Evolutionary conservation across 2,888 invertebrate species (phyloP), one percentile per base, ranked within the genome.

Genomic region (Cenopis cana): DNA sequence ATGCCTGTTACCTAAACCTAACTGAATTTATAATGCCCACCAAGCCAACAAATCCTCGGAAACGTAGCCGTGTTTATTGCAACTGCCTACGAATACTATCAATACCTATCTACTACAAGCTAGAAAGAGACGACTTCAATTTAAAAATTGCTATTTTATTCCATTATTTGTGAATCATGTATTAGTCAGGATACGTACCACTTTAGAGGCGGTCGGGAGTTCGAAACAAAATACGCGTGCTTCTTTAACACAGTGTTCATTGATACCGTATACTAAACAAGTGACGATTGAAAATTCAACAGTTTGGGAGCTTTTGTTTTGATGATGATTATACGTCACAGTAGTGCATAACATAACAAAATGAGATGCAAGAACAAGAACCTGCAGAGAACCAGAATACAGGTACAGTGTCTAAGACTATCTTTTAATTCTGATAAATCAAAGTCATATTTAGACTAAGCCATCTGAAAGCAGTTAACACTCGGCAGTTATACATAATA

Each of bases 121-220:
- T 20, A 36, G 64, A 70, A 65, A 49, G 69, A 64, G 57, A 62
- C 50, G 36, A 64, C 41, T 17, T 46, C 49, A 17, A 56, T 20
- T 46, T 24, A 41, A 50, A 59, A 70, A 20, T 54, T 20, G 17
- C 38, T 33, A 54, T 52, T 60, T 18, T 59, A 65, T 65, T 65
- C 29, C 24, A 46, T 60, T 41, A 46, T 46, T 46, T 46, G 61
- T 70, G 70, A 70, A 18, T 70, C 54, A 70, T 59, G 29, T 24
- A 59, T 0, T n/a, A 70, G 70, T 70, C 52, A 65, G 54, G 54
- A 54, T 52, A n/a, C n/a, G n/a, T n/a, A 33, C 33, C 18, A 52
- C 64, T 29, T 18, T 52, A 20, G 36, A 46, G 46, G 65, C 52
- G 46, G 46, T 55, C 64, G 20, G 36, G 62, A 18, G 14, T 17